Percentiles rank a stretch among this genome's conserved stretches.
Evolutionary conservation across 2,113 vertebrate genomes (phyloP).

Genomic region (Edolisoma coerulescens): DNA sequence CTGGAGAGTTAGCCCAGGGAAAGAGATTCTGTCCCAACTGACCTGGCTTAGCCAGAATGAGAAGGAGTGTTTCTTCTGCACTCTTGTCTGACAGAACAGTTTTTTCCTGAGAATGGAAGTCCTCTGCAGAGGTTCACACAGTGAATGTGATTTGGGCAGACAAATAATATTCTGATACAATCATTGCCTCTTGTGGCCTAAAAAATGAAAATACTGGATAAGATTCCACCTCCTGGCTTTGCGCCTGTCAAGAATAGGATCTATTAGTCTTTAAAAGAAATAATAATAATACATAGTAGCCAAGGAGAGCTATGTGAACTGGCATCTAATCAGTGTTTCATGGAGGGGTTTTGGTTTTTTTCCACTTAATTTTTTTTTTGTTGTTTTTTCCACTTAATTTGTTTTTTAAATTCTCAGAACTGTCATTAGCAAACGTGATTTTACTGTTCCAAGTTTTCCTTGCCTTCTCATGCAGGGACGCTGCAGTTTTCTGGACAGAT

Average conservation of each 20-base stretch:
- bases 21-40: background rate
- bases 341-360: background rate
- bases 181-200: conserved; percentile 67
- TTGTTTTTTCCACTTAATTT: background rate
- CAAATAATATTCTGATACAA: conserved; percentile 70
- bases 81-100: conserved; percentile 11
- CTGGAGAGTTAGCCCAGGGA: background rate
- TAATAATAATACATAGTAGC: conserved; percentile 73
- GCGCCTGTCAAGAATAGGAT: conserved; percentile 69
- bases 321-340: conserved; percentile 67
- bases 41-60: background rate
- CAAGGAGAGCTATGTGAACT: conserved; percentile 73
- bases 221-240: conserved; percentile 70
- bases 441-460: conserved; percentile 27
- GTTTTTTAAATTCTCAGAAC: conserved; percentile 58
- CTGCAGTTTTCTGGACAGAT: background rate
- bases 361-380: background rate
- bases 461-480: background rate
- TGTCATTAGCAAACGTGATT: conserved; percentile 58
- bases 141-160: conserved; percentile 56
- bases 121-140: conserved; percentile 58
- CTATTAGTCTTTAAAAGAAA: conserved; percentile 73
- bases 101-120: conserved; percentile 31
- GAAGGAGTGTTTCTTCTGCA: background rate
- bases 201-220: conserved; percentile 76